A percentile compares a stretch with the other conserved stretches of the same genome.
Evolutionary conservation across 1,140 invertebrate genomes (phyloP).

Genomic region (Heliconius himera): DNA sequence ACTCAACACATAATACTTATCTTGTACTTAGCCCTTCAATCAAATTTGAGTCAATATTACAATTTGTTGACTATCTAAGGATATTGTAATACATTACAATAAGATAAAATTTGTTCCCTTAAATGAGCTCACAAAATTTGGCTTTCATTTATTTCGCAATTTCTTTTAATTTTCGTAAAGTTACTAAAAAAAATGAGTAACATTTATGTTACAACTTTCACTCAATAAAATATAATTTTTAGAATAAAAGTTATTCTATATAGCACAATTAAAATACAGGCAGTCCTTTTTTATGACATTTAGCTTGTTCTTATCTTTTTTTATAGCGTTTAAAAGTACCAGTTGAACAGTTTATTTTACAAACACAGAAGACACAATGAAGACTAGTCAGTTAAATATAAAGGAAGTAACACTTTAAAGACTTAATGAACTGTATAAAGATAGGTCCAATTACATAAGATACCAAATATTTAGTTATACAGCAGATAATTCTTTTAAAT

Average conservation of each 20-base stretch:
- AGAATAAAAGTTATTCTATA: background rate
- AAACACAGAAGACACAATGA: too few species aligned
- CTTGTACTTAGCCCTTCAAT: conserved; percentile 6
- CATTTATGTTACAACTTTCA: background rate
- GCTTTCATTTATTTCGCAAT: conserved; percentile 48
- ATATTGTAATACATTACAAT: conserved; percentile 30
- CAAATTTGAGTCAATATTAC: conserved; percentile 5
- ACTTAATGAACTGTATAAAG: too few species aligned
- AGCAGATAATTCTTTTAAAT: too few species aligned
- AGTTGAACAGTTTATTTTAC: too few species aligned
- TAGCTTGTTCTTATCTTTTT: too few species aligned
- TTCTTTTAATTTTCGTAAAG: conserved; percentile 35
- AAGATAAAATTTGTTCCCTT: conserved; percentile 56
- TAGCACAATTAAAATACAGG: background rate
- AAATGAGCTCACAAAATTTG: conserved; percentile 58
- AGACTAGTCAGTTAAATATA: too few species aligned
- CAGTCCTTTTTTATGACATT: too few species aligned
- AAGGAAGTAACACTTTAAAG: too few species aligned
- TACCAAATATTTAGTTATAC: too few species aligned
- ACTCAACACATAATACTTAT: background rate
- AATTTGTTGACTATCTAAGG: conserved; percentile 38
- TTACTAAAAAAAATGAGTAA: background rate
- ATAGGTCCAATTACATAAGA: too few species aligned
- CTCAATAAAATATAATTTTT: background rate
- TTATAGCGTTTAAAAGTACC: too few species aligned